Evolutionary conservation across 2,888 invertebrate genomes (phyloP).

Genomic region (Arctia plantaginis): DNA sequence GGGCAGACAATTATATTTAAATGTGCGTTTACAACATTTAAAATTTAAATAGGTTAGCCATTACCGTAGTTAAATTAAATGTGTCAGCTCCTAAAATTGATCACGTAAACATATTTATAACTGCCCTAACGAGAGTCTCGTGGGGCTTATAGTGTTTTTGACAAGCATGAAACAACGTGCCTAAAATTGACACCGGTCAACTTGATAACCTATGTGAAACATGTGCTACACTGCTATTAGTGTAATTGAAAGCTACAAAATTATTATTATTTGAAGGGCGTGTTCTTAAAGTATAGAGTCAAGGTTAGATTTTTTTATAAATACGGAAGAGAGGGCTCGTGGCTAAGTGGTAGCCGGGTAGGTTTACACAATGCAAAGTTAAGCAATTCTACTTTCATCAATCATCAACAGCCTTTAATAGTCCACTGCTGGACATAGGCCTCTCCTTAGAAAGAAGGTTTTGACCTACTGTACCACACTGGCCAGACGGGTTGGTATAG

Average conservation of each 20-base stretch:
- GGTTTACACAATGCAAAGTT: no score
- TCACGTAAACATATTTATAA: slow-evolving; percentile 51
- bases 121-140: slow-evolving; percentile 33
- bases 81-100: slow-evolving; percentile 40
- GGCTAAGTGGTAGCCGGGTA: no score
- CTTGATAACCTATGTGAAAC: slow-evolving; percentile 12
- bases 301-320: neutral
- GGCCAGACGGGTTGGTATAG: no score
- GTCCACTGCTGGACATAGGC: no score
- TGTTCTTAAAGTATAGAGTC: neutral
- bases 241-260: slow-evolving; percentile 8
- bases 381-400: no score
- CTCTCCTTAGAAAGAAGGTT: no score
- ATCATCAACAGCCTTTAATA: no score
- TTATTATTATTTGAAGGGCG: neutral
- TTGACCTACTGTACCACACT: no score
- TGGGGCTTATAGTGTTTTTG: slow-evolving; percentile 44
- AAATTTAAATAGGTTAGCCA: neutral
- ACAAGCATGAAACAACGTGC: slow-evolving; percentile 39
- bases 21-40: neutral
- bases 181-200: slow-evolving; percentile 41
- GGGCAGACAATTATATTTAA: no score
- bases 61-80: slow-evolving; percentile 12
- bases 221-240: slow-evolving; percentile 9
- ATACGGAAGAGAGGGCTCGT: neutral